A percentile compares a stretch with the other conserved stretches of the same genome.
These are phyloP conservation scores for Epizoanthus rinbou DNA, from an alignment of 92 coral and sea anemone species.

Conservation along the genomic window DNA sequence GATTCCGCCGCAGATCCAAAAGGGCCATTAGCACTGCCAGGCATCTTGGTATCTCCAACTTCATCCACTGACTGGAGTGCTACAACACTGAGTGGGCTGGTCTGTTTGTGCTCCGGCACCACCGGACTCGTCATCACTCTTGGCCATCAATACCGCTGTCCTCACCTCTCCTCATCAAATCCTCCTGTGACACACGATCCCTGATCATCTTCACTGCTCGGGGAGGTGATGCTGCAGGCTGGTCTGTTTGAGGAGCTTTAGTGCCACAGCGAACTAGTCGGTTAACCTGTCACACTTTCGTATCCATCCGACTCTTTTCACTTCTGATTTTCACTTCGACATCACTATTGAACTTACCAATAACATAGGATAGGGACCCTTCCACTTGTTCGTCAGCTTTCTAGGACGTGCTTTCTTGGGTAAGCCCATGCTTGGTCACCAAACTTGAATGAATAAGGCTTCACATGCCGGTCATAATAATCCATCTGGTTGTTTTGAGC, in stretches of 20 bases:
- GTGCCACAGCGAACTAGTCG: background rate
- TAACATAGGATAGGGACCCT: constrained; percentile 13
- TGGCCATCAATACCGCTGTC: background rate
- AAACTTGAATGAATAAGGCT: constrained; percentile 15
- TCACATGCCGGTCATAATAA: constrained; percentile 17
- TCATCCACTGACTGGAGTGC: constrained; percentile 4
- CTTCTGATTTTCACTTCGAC: background rate
- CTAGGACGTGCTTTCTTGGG: constrained; percentile 30
- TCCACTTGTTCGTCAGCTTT: constrained; percentile 21
- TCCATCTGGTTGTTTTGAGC: constrained; percentile 11
- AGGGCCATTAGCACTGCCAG: background rate
- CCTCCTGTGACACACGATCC: background rate
- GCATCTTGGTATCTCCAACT: background rate
- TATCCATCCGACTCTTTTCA: constrained; percentile 30
- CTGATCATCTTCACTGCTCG: background rate
- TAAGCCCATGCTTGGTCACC: constrained; percentile 9
- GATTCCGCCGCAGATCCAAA: background rate
- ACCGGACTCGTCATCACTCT: background rate
- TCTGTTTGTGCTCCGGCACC: background rate
- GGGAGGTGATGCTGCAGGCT: background rate
- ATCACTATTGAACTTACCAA: constrained; percentile 14
- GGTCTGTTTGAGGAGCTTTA: background rate
- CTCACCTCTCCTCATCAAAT: background rate
- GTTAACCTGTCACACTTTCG: constrained; percentile 27
- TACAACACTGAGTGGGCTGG: background rate